Percentiles rank a stretch among this genome's conserved stretches.
Evolutionary conservation across 1,140 invertebrate genomes (phyloP).

Genomic region (Colletes latitarsis): DNA sequence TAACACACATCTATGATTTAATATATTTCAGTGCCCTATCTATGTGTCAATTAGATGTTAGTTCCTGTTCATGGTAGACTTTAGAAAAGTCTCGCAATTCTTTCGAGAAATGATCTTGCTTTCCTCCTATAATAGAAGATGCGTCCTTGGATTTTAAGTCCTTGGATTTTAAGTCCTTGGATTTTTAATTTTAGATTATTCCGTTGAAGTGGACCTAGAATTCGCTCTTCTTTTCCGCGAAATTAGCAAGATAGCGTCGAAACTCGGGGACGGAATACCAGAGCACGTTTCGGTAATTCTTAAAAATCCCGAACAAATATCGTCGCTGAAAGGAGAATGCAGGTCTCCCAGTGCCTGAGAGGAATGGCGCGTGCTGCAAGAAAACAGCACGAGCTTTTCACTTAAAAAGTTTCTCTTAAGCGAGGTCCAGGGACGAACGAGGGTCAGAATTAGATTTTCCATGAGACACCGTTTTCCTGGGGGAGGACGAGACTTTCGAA

Average conservation of each 20-base stretch:
- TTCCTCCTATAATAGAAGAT: not conserved
- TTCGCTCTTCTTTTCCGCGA: not conserved
- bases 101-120: too few relatives aligned
- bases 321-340: constrained; percentile 30
- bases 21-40: too few relatives aligned
- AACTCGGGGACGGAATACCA: constrained; percentile 22
- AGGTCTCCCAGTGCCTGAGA: constrained; percentile 38
- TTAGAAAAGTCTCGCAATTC: too few relatives aligned
- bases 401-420: constrained; percentile 68
- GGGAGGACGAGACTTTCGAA: constrained; percentile 31
- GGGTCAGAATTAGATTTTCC: constrained; percentile 64
- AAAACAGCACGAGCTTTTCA: constrained; percentile 64
- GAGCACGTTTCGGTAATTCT: constrained; percentile 44
- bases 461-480: constrained; percentile 55
- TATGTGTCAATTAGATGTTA: too few relatives aligned
- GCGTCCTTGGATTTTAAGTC: not conserved
- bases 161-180: not conserved
- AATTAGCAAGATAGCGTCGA: constrained; percentile 20
- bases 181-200: too few relatives aligned
- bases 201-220: not conserved
- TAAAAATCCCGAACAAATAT: constrained; percentile 39
- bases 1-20: too few relatives aligned
- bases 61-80: too few relatives aligned
- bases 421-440: constrained; percentile 47
- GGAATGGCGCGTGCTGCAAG: constrained; percentile 35